Conservation (phyloP, 2,797 vertebrate genomes). For the Platyrinchus mystaceus region DNA sequence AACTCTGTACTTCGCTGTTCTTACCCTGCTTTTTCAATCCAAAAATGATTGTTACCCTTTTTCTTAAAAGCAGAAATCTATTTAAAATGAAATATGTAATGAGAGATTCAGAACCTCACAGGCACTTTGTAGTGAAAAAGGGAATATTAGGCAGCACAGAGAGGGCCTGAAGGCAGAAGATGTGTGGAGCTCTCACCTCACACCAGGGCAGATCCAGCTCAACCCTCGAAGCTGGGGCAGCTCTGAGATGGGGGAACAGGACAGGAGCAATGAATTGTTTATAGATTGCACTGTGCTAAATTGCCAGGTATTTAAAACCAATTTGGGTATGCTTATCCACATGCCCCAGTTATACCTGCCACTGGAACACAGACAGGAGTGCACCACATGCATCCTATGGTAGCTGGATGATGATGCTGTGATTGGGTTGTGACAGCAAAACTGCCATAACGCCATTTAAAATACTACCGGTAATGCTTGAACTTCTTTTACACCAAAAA, state of each 20-base stretch:
- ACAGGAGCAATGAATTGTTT: neutral
- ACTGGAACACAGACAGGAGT: neutral
- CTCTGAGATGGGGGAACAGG: neutral
- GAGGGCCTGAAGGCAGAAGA: neutral
- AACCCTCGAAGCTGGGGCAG: neutral
- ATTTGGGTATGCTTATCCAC: neutral
- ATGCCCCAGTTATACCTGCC: neutral
- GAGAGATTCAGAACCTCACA: neutral
- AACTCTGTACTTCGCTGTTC: neutral
- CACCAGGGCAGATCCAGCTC: neutral
- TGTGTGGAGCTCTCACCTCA: accelerated
- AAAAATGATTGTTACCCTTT: neutral
- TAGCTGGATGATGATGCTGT: neutral
- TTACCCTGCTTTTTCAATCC: neutral
- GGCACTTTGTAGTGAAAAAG: neutral
- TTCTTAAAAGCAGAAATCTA: neutral
- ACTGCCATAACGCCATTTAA: neutral
- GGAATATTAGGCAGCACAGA: neutral
- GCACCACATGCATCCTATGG: accelerated
- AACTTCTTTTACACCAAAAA: neutral
- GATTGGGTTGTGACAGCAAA: neutral
- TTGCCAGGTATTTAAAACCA: neutral
- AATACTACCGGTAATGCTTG: neutral
- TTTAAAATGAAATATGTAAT: neutral
- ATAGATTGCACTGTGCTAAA: neutral